phyloP scores from a whole-genome alignment of 2,888 invertebrate species.

The Catotricha subobsoleta region DNA sequence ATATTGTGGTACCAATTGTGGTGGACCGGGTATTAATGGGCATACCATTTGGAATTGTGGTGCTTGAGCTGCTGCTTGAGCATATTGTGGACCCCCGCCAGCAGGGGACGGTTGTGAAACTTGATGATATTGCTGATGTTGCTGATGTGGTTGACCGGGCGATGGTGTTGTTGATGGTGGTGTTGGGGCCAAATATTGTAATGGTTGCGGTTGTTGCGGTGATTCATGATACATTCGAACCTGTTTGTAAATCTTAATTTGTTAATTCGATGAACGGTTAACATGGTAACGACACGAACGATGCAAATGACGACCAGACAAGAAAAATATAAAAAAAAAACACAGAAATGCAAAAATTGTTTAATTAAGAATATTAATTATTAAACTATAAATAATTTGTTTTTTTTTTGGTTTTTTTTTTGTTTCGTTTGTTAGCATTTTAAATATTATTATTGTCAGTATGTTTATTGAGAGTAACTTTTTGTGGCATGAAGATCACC shows the following conservation, averaged over 20 bases:
- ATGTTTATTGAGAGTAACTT: no score
- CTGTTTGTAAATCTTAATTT: slow-evolving; percentile 14
- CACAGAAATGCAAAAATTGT: no score
- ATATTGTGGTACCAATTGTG: slow-evolving; percentile 22
- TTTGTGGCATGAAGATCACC: no score
- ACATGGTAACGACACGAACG: no score
- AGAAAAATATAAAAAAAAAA: no score
- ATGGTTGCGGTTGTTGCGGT: slow-evolving; percentile 29
- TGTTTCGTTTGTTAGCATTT: no score
- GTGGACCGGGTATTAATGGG: slow-evolving; percentile 33
- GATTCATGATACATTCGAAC: slow-evolving; percentile 50
- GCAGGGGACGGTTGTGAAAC: slow-evolving; percentile 40
- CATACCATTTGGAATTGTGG: slow-evolving; percentile 41
- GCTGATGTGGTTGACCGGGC: slow-evolving; percentile 38
- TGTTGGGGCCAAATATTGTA: slow-evolving; percentile 37
- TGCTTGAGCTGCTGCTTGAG: slow-evolving; percentile 29
- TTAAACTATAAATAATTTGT: no score
- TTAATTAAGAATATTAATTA: no score
- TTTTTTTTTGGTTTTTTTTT: no score
- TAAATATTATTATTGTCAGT: no score
- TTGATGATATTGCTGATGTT: slow-evolving; percentile 32
- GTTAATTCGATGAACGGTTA: no score
- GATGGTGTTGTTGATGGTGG: slow-evolving; percentile 37
- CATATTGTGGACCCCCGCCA: slow-evolving; percentile 34
- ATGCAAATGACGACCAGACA: no score